Evolutionary conservation across 2,888 invertebrate species (phyloP), one percentile per base, ranked within the genome.

Genomic region (Drosophila pseudotalamancana): DNA sequence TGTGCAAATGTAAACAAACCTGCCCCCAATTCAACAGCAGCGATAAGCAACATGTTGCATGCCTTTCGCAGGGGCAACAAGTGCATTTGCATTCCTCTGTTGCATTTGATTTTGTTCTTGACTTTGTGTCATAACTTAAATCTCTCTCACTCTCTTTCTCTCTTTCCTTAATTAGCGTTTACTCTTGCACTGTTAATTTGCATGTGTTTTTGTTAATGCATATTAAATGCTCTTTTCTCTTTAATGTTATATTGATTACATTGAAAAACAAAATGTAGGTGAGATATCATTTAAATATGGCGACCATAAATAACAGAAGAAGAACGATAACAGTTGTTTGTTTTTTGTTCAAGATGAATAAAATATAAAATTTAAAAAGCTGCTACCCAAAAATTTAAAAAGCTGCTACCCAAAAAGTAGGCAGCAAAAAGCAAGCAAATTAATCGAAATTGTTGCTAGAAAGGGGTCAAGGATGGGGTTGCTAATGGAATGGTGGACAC

Each of bases 1-100:
- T 46, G 16, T 35, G 18, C 27, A 27, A 65, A 74, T 25, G 70
- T 59, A 69, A 69, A 69, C 75, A 72, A 62, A 67, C 42, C 39
- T 35, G 51, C 53, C 63, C 53, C 40, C 39, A 35, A 54, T 46
- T 16, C 34, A 14, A 3, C 23, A 34, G 16, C 18, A 6, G 27
- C 19, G 19, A 12, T n/a, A 11, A 21, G 46, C 56, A 67, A 54
- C 68, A 51, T 40, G 67, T 67, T 54, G 62, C 42, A n/a, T n/a
- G n/a, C n/a, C n/a, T n/a, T n/a, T n/a, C n/a, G n/a, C n/a, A n/a
- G n/a, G 32, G 18, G 69, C 74, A 68, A 74, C 71, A 74, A 69
- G 75, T 74, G 75, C 69, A 69, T 32, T 61, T 60, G 48, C 29
- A 53, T 54, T 31, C 14, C 12, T 3, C 14, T 23, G 14, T 49